Evolutionary conservation across 1,140 invertebrate species (phyloP), one percentile per base, ranked within the genome.

Genomic region (Holcopasites calliopsidis): DNA sequence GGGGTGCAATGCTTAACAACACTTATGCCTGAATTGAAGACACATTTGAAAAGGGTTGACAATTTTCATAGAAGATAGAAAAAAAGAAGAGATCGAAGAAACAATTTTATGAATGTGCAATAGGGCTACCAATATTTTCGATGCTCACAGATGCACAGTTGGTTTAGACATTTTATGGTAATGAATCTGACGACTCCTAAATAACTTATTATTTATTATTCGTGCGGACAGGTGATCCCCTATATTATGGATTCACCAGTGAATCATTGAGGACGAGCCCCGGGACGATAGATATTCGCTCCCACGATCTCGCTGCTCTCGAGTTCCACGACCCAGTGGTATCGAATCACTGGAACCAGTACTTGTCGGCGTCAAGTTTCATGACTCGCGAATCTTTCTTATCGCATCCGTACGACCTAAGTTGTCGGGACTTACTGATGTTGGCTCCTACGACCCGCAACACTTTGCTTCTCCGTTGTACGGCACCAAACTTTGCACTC

Each of bases 271-370:
- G 7, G 40, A 73, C 35, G 49, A 42, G 38, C 54, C 60, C 26
- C 28, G 70, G 60, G 70, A 42, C 70, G 70, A 73, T 65, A 60
- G 49, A 73, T 73, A 73, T 26, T 54, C 70, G 70, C 70, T 73
- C 70, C 70, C 70, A 73, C 70, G 70, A 73, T 73, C 70, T 65
- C 70, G 64, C 65, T 52, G 58, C 60, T 73, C 70, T 73, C 70
- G 47, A 73, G 70, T 73, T 73, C 70, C 35, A 73, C 70, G 70
- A 73, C 70, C 70, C 70, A 23, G 35, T 26, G 70, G 58, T 52
- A 72, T 72, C 70, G 70, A 58, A 72, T 72, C 57, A 61, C 58
- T 72, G 47, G 58, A 72, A 72, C 70, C 70, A 72, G 33, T 72
- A 72, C 47, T 72, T 72, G 70, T 40, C 35, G 58, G 70, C 60